Evolutionary conservation across 2,113 vertebrate genomes (phyloP), one percentile per base, ranked within the genome.

Genomic region (Catharus minimus): DNA sequence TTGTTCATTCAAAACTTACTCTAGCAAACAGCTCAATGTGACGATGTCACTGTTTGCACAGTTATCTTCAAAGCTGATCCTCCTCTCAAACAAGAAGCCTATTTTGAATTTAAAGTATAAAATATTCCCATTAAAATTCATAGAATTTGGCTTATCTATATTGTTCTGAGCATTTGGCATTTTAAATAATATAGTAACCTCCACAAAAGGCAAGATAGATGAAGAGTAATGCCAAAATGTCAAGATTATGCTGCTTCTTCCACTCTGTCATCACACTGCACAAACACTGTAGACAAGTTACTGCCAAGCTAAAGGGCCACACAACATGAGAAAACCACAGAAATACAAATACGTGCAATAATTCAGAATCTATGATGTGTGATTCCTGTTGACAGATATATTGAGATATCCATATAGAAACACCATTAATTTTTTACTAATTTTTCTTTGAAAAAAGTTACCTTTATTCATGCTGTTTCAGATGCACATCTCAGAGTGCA

Each of bases 191-290:
- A 88, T 60, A 85, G 55, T 83, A 88, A 88, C 86, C 49, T 81
- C 78, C 82, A 92, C 93, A 94, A 79, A 93, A 94, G 72, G 81
- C 58, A 69, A 87, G 67, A 73, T 15, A 88, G 88, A 96, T 91
- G 75, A 89, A 91, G 85, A 82, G 39, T 85, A 92, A 86, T 94
- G 91, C 89, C 92, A 92, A 95, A 95, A 91, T 89, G 91, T 94
- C 89, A 88, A 92, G 91, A 94, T 93, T 79, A 47, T 75, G 21
- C 43, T 89, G 50, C 56, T 86, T 20, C 72, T 82, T 88, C 87
- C 41, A 47, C 71, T 93, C 66, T 91, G 84, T 91, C 93, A 95
- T 91, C 82, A 67, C 18, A 23, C 49, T 71, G 49, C 57, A 90
- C 77, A 92, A 92, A 69, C 57, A 73, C 49, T 43, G 28, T 36